Conservation (phyloP, 2,797 vertebrate species). For the Syncerus caffer region DNA sequence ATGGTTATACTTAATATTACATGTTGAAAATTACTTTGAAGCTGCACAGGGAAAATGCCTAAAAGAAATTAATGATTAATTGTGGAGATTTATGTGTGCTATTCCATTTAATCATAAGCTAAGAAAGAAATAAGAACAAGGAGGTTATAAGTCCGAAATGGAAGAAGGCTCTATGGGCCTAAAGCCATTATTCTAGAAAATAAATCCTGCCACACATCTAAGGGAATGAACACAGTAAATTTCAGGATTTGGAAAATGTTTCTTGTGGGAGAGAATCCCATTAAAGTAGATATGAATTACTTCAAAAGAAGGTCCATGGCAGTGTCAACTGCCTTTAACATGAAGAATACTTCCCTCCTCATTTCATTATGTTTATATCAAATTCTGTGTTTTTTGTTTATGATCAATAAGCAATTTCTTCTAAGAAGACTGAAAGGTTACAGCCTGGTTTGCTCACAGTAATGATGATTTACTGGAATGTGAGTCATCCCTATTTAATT, state of each 20-base stretch:
- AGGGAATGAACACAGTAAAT: constrained; percentile 32
- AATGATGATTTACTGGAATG: constrained; percentile 61
- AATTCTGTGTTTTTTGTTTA: constrained; percentile 42
- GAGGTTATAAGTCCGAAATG: constrained; percentile 24
- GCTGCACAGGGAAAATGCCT: background rate
- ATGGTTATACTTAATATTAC: background rate
- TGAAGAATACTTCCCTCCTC: constrained; percentile 30
- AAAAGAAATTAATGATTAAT: constrained; percentile 42
- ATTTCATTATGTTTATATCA: constrained; percentile 44
- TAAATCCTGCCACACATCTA: constrained; percentile 21
- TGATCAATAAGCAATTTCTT: constrained; percentile 71
- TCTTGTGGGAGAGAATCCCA: constrained; percentile 45
- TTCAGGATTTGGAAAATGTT: constrained; percentile 41
- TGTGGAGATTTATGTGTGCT: background rate
- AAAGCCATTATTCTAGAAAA: constrained; percentile 33
- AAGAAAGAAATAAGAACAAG: constrained; percentile 42
- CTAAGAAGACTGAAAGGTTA: constrained; percentile 55
- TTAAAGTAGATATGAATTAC: constrained; percentile 53
- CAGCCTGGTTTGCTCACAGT: constrained; percentile 20
- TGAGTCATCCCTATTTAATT: constrained; percentile 57
- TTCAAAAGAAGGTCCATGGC: constrained; percentile 22
- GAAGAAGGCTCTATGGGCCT: constrained; percentile 8
- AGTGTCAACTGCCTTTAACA: constrained; percentile 38
- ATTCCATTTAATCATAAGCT: constrained; percentile 32
- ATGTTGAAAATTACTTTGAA: constrained; percentile 40